Conservation (phyloP, 2,888 invertebrate species). For the Agrypnus murinus region DNA sequence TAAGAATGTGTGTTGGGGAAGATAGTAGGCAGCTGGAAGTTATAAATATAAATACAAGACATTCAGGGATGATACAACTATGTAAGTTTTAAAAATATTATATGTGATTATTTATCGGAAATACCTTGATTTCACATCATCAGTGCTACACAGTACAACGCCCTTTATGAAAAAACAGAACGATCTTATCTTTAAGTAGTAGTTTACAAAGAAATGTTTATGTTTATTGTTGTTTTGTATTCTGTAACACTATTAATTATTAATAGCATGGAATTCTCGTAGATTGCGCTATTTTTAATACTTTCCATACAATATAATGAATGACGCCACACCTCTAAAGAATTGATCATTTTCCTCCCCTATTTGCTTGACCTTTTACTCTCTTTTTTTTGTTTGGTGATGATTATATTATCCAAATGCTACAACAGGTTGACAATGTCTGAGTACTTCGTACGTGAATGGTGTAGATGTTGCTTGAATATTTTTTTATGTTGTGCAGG, state of each 20-base stretch:
- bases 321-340: conserved; percentile 36
- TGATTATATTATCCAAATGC: not conserved
- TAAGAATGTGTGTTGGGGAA: conserved; percentile 10
- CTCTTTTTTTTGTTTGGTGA: too few species aligned
- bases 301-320: not conserved
- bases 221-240: too few species aligned
- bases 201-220: not conserved
- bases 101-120: too few species aligned
- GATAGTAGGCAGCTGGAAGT: too few species aligned
- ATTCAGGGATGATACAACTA: conserved; percentile 10
- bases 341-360: conserved; percentile 35
- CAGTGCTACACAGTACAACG: not conserved
- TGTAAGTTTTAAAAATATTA: conserved; percentile 23
- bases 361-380: conserved; percentile 31
- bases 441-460: not conserved
- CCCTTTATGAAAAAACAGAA: not conserved
- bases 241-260: too few species aligned
- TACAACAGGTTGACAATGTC: conserved; percentile 18
- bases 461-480: conserved; percentile 13
- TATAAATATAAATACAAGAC: not conserved
- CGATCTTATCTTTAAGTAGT: conserved; percentile 3
- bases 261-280: too few species aligned
- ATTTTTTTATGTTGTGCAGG: not conserved
- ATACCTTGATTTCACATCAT: too few species aligned
- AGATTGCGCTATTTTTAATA: conserved; percentile 1